Conservation (phyloP, 2,888 invertebrate species). For the Ormyrus pomaceus region DNA sequence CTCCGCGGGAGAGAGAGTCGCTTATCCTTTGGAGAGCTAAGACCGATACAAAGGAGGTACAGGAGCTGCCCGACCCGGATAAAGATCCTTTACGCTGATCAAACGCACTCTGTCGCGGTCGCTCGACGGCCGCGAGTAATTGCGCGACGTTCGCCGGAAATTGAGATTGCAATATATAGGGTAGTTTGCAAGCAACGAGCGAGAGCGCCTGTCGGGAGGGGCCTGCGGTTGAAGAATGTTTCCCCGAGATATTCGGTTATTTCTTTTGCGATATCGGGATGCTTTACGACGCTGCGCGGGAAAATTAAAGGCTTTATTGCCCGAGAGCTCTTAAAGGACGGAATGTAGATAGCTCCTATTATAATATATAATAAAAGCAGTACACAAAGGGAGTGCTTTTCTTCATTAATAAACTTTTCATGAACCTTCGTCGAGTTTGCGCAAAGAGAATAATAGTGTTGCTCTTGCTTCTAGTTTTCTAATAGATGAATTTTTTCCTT, state of each 20-base stretch:
- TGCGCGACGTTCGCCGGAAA: neutral
- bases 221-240: neutral
- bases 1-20: neutral
- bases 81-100: constrained; percentile 22
- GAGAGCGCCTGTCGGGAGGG: too few species aligned
- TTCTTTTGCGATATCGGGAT: neutral
- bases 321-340: neutral
- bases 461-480: too few species aligned
- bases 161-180: neutral
- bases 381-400: too few species aligned
- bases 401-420: too few species aligned
- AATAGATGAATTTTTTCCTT: too few species aligned
- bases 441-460: too few species aligned
- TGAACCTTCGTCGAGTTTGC: too few species aligned
- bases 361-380: too few species aligned
- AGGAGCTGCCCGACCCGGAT: neutral
- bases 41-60: neutral
- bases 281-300: neutral
- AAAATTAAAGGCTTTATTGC: constrained; percentile 20
- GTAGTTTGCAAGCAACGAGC: too few species aligned
- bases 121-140: neutral
- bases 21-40: neutral
- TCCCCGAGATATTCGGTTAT: neutral
- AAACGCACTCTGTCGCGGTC: constrained; percentile 1
- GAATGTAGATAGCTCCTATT: too few species aligned